A percentile compares a stretch with the other conserved stretches of the same genome.
These are phyloP conservation scores for Coenobita brevimanus DNA, from an alignment of 1,140 invertebrate genomes.

Conservation along the genomic window DNA sequence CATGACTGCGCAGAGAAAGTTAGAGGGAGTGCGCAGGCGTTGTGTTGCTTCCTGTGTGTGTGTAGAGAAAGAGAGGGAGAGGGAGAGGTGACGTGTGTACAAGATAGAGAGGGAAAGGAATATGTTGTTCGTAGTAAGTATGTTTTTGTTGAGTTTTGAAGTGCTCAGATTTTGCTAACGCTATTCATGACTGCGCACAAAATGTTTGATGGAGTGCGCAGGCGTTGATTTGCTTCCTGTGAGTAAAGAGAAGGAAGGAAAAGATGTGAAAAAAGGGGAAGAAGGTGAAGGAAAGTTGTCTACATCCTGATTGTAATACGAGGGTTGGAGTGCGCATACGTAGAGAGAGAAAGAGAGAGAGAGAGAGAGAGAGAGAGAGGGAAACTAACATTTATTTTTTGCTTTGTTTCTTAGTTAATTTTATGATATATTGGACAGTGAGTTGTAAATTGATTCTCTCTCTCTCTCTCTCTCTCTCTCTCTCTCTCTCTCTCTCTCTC, in stretches of 20 bases:
- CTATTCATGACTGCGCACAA: too few relatives aligned
- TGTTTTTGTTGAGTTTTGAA: too few relatives aligned
- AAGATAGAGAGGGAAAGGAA: too few relatives aligned
- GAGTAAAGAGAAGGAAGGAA: too few relatives aligned
- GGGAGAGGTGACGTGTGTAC: too few relatives aligned
- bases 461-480: conserved; percentile 19
- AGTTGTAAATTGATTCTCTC: too few relatives aligned
- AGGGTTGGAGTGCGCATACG: background rate
- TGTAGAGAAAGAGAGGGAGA: too few relatives aligned
- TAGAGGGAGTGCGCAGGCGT: conserved; percentile 24
- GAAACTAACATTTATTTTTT: background rate
- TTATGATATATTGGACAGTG: background rate
- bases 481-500: conserved; percentile 27
- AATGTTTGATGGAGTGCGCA: too few relatives aligned
- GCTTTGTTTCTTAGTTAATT: background rate
- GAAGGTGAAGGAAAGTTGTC: background rate
- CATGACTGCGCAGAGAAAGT: conserved; percentile 43
- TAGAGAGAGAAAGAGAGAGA: conserved; percentile 2
- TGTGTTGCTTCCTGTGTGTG: conserved; percentile 17
- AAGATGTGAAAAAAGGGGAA: background rate
- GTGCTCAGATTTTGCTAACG: too few relatives aligned
- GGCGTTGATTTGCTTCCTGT: too few relatives aligned
- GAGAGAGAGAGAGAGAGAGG: conserved; percentile 9
- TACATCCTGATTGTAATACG: too few relatives aligned
- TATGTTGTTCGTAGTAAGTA: too few relatives aligned